These are phyloP conservation scores for Nothoprocta perdicaria DNA, from an alignment of 2,113 vertebrate genomes.

Conservation along the genomic window DNA sequence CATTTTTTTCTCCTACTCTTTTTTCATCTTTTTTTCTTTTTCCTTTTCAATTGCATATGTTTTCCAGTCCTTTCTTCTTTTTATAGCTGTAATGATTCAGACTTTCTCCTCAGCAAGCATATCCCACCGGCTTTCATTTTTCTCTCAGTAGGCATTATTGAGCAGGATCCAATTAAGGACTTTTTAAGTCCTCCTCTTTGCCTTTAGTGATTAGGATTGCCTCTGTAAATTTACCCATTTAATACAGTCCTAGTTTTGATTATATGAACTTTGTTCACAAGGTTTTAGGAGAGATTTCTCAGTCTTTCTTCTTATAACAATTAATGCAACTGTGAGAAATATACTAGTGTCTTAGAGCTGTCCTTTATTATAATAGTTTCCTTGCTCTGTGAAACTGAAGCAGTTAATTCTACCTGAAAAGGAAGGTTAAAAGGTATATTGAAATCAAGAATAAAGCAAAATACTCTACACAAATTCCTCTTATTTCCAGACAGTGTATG, in stretches of 20 bases:
- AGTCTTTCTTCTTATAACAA: background rate
- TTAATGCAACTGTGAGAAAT: background rate
- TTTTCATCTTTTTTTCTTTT: background rate
- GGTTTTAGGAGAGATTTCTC: conserved; percentile 21
- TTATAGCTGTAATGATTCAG: background rate
- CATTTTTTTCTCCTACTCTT: background rate
- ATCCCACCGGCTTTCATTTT: background rate
- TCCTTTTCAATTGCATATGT: background rate
- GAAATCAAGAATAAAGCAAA: background rate
- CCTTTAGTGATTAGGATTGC: conserved; percentile 33
- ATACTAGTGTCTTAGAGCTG: background rate
- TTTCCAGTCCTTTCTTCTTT: background rate
- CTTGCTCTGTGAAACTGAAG: conserved; percentile 17
- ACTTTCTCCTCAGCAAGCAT: background rate
- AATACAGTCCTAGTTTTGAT: conserved; percentile 18
- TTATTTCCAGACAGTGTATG: background rate
- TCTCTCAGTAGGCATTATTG: background rate
- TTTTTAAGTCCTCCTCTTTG: conserved; percentile 1
- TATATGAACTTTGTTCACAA: conserved; percentile 7
- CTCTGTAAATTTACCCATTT: conserved; percentile 31
- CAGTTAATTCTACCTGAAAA: background rate
- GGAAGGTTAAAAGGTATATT: background rate
- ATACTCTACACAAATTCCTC: background rate
- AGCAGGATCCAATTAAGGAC: conserved; percentile 3
- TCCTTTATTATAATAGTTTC: background rate